Conservation (phyloP, 2,797 vertebrate genomes). For the Stomatorhinus walkeri region DNA sequence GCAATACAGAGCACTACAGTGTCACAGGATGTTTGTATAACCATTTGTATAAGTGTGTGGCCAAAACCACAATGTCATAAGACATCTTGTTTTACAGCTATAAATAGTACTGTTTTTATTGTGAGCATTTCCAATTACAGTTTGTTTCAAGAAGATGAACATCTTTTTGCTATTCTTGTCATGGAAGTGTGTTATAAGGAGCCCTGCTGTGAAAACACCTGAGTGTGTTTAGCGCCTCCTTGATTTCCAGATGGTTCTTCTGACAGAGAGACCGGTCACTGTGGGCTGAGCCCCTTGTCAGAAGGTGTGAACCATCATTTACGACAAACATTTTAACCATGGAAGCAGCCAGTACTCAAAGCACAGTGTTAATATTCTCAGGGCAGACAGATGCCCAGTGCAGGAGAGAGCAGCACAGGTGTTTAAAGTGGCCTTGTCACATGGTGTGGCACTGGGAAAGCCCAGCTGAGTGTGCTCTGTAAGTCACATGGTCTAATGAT, state of each 20-base stretch:
- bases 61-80: background rate
- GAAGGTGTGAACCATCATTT: background rate
- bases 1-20: background rate
- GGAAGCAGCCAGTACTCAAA: constrained; percentile 14
- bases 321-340: background rate
- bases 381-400: constrained; percentile 12
- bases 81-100: background rate
- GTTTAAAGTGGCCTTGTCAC: background rate
- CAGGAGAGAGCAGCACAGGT: background rate
- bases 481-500: background rate
- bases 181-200: constrained; percentile 4
- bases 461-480: background rate
- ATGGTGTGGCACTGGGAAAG: background rate
- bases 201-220: background rate
- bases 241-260: background rate
- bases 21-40: constrained; percentile 2
- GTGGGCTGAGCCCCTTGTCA: background rate
- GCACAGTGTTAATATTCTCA: constrained; percentile 21
- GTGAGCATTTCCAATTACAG: background rate
- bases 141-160: background rate
- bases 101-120: background rate
- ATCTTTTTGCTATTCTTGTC: background rate
- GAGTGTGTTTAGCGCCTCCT: background rate
- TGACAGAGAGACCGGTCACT: background rate
- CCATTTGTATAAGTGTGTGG: background rate